Conservation (phyloP, 2,888 invertebrate species). For the Dioctria linearis region DNA sequence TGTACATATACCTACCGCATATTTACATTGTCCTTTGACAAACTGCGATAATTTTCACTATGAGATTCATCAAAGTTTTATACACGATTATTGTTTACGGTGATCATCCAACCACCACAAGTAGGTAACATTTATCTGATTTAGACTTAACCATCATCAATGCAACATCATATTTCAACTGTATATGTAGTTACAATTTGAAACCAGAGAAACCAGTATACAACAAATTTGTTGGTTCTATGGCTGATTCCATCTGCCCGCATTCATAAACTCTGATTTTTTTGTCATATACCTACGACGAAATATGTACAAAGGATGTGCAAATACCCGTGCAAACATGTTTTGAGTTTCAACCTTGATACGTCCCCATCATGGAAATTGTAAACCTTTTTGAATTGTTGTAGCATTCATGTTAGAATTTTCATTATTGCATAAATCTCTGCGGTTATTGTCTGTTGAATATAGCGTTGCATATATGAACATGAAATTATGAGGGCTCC, state of each 20-base stretch:
- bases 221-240: not conserved
- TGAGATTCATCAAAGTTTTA: not conserved
- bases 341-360: not conserved
- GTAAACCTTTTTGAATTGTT: slow-evolving; percentile 23
- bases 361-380: slow-evolving; percentile 13
- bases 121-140: not conserved
- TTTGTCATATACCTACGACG: not conserved
- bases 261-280: slow-evolving; percentile 27
- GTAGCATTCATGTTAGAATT: slow-evolving; percentile 36
- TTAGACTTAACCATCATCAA: slow-evolving; percentile 30
- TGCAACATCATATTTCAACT: slow-evolving; percentile 36
- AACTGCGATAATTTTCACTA: not conserved
- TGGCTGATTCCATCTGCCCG: slow-evolving; percentile 5
- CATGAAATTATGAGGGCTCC: slow-evolving; percentile 42
- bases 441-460: slow-evolving; percentile 48
- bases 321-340: slow-evolving; percentile 40
- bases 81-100: not conserved
- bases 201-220: not conserved
- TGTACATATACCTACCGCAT: too few relatives aligned
- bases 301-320: slow-evolving; percentile 2
- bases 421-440: slow-evolving; percentile 48
- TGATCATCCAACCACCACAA: not conserved
- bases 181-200: not conserved
- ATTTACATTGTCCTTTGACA: not conserved
- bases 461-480: not conserved